Percentiles rank a stretch among this genome's conserved stretches.
Evolutionary conservation across 2,888 invertebrate species (phyloP).

Genomic region (Temnothorax rugatulus): DNA sequence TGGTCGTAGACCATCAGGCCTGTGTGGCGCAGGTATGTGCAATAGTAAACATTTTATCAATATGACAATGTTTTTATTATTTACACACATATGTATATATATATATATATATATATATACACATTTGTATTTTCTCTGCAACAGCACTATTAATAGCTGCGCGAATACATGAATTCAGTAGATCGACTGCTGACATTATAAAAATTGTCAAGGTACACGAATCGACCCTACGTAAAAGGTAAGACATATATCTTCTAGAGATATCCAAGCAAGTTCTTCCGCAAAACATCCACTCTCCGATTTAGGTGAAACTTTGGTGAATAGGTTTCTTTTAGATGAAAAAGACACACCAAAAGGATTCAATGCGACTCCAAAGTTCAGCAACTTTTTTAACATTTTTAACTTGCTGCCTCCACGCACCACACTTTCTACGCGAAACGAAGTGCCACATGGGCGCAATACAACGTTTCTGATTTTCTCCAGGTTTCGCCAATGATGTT

Average conservation of each 20-base stretch:
- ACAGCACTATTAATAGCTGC: constrained; percentile 97
- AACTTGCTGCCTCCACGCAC: too few species aligned
- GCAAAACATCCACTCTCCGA: too few species aligned
- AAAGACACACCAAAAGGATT: too few species aligned
- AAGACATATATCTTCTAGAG: constrained; percentile 51
- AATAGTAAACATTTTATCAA: constrained; percentile 85
- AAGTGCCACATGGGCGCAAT: too few species aligned
- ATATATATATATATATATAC: neutral
- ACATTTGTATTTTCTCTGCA: constrained; percentile 84
- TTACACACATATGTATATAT: neutral
- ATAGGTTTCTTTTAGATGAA: too few species aligned
- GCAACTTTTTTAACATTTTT: too few species aligned
- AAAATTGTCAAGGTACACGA: constrained; percentile 98
- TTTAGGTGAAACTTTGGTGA: too few species aligned
- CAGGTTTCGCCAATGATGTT: too few species aligned
- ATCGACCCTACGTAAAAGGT: constrained; percentile 95
- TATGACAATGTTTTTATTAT: neutral
- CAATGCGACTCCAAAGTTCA: too few species aligned
- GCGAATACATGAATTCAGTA: constrained; percentile 95
- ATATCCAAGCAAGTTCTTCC: too few species aligned
- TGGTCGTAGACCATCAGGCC: constrained; percentile 97
- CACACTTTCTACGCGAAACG: too few species aligned
- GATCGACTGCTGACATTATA: constrained; percentile 95
- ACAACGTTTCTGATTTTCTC: too few species aligned
- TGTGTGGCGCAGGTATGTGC: constrained; percentile 94